Evolutionary conservation across 2,888 invertebrate species (phyloP).

Genomic region (Dicycla oo): DNA sequence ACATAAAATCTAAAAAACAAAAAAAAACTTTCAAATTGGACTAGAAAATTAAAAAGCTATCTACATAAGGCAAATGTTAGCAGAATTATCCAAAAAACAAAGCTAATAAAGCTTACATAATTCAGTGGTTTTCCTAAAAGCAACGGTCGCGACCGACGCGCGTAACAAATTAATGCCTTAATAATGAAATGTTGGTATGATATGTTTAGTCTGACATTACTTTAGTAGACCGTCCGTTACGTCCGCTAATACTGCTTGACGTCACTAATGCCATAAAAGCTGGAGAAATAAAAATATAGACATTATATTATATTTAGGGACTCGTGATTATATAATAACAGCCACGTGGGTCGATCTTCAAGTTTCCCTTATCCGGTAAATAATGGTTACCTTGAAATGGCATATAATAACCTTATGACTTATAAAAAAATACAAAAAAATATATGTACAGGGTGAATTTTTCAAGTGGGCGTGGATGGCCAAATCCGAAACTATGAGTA

Average conservation of each 20-base stretch:
- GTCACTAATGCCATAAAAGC: slow-evolving; percentile 25
- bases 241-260: slow-evolving; percentile 21
- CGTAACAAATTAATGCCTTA: slow-evolving; percentile 23
- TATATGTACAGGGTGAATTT: too few relatives aligned
- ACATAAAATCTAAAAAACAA: too few relatives aligned
- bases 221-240: slow-evolving; percentile 13
- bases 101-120: background rate
- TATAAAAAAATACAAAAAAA: too few relatives aligned
- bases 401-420: too few relatives aligned
- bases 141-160: background rate
- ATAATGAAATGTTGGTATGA: slow-evolving; percentile 33
- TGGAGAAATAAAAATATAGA: slow-evolving; percentile 30
- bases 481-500: too few relatives aligned
- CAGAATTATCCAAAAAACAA: background rate
- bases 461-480: too few relatives aligned
- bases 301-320: background rate
- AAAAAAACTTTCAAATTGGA: too few relatives aligned
- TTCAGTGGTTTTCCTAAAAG: background rate
- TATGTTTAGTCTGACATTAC: slow-evolving; percentile 22
- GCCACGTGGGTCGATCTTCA: background rate
- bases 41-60: background rate
- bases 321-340: background rate
- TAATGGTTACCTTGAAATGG: too few relatives aligned
- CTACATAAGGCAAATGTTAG: background rate
- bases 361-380: too few relatives aligned